Base-by-base conservation (phyloP, 2,113 vertebrate species). In the Peromyscus leucopus region DNA sequence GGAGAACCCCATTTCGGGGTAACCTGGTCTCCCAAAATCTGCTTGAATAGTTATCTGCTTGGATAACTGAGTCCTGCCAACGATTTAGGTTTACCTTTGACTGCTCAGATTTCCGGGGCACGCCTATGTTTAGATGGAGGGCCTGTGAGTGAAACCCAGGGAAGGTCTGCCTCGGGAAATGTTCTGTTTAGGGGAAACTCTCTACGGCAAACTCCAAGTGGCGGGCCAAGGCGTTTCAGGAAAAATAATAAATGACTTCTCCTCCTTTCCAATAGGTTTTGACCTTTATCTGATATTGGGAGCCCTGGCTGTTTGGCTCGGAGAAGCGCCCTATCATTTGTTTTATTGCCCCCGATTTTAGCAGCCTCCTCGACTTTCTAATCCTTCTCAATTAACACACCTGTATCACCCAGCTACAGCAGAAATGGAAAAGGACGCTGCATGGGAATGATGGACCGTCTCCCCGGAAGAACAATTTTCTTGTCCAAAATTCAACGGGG, bases 361-460 rank as follows among this genome's bases (percentile, higher is more conserved):
- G 93, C 89, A 76, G 91, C 93, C 42, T 93, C 78, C 46, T 95
- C 91, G 74, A 97, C 97, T 97, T 97, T 59, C 69, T 83, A 97
- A 95, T 97, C 96, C 92, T 94, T 95, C 90, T 96, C 91, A 92
- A 92, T 90, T 84, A 97, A 83, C 84, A 82, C 83, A 72, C 65
- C 89, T 74, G 84, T 83, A 82, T 91, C 94, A 71, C 76, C 2
- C 75, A 59, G 87, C 1, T 8, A 91, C 42, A 61, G 39, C 94
- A 74, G 80, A 85, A 89, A 95, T 59, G 71, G 72, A 94, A 86
- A 76, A 84, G 94, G 78, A 72, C 87, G 82, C 69, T 94, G 65
- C 89, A 22, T 31, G 75, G 87, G 74, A 80, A 89, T 80, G 93
- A 80, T 89, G 93, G 90, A 33, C 79, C 93, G 61, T 89, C 96